phyloP scores from a whole-genome alignment of 2,797 vertebrate genomes.

The Steatocranus sp. region DNA sequence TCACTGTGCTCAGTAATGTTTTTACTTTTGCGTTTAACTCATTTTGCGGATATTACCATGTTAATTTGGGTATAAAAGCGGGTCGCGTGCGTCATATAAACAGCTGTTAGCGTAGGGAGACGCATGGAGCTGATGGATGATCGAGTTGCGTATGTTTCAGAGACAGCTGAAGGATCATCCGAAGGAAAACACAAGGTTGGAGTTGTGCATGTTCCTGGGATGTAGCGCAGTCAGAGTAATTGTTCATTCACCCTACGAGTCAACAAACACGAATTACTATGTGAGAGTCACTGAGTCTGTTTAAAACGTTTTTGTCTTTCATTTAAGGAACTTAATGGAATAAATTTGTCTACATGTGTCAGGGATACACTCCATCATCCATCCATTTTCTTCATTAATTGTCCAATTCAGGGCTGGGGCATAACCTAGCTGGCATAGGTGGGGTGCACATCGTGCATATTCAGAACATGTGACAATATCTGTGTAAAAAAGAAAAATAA shows the following conservation, averaged over 20 bases:
- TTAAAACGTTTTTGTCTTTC: background rate
- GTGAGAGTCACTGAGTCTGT: background rate
- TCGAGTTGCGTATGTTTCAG: background rate
- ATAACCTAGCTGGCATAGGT: background rate
- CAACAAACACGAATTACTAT: background rate
- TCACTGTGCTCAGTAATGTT: background rate
- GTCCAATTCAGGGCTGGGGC: background rate
- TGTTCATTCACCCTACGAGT: background rate
- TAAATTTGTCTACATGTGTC: background rate
- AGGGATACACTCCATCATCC: background rate
- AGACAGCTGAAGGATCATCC: background rate
- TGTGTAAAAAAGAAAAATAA: rapidly evolving
- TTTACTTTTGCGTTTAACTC: background rate
- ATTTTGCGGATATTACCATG: background rate
- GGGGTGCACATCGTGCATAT: background rate
- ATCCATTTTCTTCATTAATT: background rate
- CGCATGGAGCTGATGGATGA: background rate
- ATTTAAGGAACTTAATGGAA: background rate
- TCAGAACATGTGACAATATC: background rate
- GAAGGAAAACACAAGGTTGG: background rate
- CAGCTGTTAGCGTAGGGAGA: background rate
- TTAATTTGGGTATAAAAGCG: background rate
- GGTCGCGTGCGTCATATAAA: background rate
- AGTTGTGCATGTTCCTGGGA: background rate
- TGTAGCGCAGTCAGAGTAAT: background rate